phyloP scores from a whole-genome alignment of 2,888 invertebrate genomes.

The Galeopsomyia nigrocyanea region DNA sequence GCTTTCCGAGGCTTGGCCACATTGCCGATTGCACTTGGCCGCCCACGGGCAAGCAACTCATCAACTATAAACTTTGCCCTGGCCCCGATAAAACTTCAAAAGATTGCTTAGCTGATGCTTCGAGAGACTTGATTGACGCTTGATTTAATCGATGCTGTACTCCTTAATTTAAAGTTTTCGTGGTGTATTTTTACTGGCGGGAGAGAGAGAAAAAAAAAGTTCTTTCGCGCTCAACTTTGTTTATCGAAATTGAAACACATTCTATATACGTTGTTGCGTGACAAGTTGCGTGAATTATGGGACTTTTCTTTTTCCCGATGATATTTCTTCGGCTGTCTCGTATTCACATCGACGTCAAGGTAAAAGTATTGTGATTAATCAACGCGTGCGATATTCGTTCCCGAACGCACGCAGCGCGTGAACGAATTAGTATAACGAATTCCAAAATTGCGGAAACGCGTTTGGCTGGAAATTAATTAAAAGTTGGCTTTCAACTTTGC shows the following conservation, averaged over 20 bases:
- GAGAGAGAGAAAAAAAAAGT: constrained; percentile 27
- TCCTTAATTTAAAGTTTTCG: constrained; percentile 8
- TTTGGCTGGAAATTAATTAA: too few species aligned
- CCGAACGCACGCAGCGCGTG: neutral
- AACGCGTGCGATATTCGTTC: neutral
- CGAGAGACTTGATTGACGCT: neutral
- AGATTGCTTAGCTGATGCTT: constrained; percentile 25
- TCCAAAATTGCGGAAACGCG: too few species aligned
- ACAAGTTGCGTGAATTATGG: constrained; percentile 13
- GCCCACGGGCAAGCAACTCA: constrained; percentile 4
- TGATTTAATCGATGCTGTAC: neutral
- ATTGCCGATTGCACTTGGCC: constrained; percentile 27
- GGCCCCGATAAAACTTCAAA: neutral
- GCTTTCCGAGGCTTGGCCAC: neutral
- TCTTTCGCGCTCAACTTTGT: neutral
- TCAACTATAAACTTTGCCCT: constrained; percentile 28
- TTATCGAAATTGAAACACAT: constrained; percentile 28
- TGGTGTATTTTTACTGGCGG: neutral
- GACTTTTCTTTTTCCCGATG: constrained; percentile 11
- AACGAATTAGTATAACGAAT: too few species aligned
- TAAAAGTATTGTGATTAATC: neutral
- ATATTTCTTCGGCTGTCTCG: neutral
- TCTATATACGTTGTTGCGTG: neutral
- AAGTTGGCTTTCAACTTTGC: too few species aligned
- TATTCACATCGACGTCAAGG: neutral